These are phyloP conservation scores for Aphelenchoides avenae DNA, from an alignment of 1,140 invertebrate genomes.

Conservation along the genomic window DNA sequence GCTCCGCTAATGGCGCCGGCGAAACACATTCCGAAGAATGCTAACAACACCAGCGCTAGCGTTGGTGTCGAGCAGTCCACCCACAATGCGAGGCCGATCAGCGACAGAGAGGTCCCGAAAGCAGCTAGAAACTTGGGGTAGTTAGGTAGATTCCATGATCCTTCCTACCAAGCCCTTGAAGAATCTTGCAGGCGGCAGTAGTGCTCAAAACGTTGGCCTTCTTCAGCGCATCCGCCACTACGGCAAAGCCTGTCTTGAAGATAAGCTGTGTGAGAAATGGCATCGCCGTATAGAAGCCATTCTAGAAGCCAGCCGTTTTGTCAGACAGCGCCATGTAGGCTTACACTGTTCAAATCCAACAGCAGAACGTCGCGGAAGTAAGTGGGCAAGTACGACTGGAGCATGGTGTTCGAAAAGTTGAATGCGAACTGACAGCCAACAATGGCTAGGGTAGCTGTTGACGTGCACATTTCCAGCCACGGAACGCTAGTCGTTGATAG, in stretches of 20 bases:
- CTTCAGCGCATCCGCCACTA: slow-evolving; percentile 25
- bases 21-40: slow-evolving; percentile 18
- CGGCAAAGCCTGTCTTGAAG: slow-evolving; percentile 13
- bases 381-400: slow-evolving; percentile 29
- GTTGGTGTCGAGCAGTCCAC: slow-evolving; percentile 21
- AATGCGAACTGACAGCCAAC: slow-evolving; percentile 10
- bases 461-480: slow-evolving; percentile 10
- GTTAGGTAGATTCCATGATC: slow-evolving; percentile 2
- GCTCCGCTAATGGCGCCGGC: slow-evolving; percentile 9
- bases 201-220: slow-evolving; percentile 8
- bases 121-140: slow-evolving; percentile 7
- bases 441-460: slow-evolving; percentile 8
- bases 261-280: slow-evolving; percentile 31
- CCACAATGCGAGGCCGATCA: slow-evolving; percentile 9
- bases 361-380: slow-evolving; percentile 33
- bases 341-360: slow-evolving; percentile 26
- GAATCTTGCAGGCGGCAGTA: slow-evolving; percentile 21
- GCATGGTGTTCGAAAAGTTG: slow-evolving; percentile 3
- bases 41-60: slow-evolving; percentile 6
- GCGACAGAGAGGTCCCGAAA: slow-evolving; percentile 2
- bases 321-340: too few relatives aligned
- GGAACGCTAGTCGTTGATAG: slow-evolving; percentile 14
- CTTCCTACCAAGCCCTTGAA: slow-evolving; percentile 35
- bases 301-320: slow-evolving; percentile 7
- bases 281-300: slow-evolving; percentile 32